Percentiles rank a stretch among this genome's conserved stretches.
phyloP scores from a whole-genome alignment of 2,888 invertebrate genomes.

The Vesta saturnalis region DNA sequence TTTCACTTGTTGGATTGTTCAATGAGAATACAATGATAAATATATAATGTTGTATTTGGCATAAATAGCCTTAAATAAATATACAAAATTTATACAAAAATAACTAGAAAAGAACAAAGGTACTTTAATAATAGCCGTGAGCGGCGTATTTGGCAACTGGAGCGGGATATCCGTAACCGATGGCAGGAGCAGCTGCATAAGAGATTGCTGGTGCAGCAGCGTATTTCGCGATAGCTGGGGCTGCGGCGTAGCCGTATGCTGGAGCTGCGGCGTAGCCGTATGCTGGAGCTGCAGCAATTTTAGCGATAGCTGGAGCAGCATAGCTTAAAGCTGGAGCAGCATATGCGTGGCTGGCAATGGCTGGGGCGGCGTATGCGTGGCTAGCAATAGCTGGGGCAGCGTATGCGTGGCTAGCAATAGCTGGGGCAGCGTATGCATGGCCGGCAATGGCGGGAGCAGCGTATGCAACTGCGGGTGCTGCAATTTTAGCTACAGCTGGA shows the following conservation, averaged over 20 bases:
- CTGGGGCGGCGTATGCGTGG: conserved; percentile 52
- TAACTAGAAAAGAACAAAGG: conserved; percentile 4
- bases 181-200: conserved; percentile 15
- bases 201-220: conserved; percentile 21
- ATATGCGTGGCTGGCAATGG: conserved; percentile 48
- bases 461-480: conserved; percentile 57
- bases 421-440: conserved; percentile 52
- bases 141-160: conserved; percentile 7
- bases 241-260: conserved; percentile 43
- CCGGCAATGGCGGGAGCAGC: conserved; percentile 30
- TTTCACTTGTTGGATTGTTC: too few species aligned
- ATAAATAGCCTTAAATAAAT: conserved; percentile 1
- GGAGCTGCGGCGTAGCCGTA: conserved; percentile 19
- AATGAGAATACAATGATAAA: too few species aligned
- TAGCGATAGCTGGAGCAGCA: conserved; percentile 20
- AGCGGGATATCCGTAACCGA: conserved; percentile 21
- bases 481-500: conserved; percentile 47
- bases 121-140: conserved; percentile 14
- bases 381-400: conserved; percentile 52
- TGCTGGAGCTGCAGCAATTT: conserved; percentile 13
- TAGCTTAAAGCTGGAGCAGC: conserved; percentile 50
- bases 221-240: conserved; percentile 11
- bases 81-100: conserved; percentile 6
- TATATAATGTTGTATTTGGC: conserved; percentile 3
- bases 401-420: conserved; percentile 50